These are phyloP conservation scores for Stenotaenia linearis DNA, from an alignment of 2,888 invertebrate species.

Conservation along the genomic window DNA sequence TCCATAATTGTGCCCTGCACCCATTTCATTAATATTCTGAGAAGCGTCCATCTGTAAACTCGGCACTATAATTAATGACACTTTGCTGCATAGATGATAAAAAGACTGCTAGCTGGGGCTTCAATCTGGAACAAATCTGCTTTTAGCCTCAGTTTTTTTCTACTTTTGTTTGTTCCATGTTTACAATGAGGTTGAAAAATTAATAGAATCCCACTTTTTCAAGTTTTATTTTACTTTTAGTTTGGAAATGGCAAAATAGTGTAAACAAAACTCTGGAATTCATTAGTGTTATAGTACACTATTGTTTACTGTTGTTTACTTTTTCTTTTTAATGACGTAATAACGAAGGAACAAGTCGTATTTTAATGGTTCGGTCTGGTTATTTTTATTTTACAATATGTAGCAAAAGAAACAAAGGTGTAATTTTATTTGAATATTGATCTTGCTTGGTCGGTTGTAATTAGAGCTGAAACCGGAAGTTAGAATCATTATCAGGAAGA, in stretches of 20 bases:
- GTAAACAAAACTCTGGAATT: slow-evolving; percentile 3
- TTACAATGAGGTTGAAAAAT: not conserved
- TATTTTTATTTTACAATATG: not conserved
- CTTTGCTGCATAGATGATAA: slow-evolving; percentile 17
- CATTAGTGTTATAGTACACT: not conserved
- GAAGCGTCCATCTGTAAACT: slow-evolving; percentile 26
- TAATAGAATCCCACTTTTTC: not conserved
- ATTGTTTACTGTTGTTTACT: not conserved
- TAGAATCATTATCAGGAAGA: not conserved
- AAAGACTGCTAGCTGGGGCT: not conserved
- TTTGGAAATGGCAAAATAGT: not conserved
- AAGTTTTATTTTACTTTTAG: not conserved
- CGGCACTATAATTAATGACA: slow-evolving; percentile 23
- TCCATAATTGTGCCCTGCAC: slow-evolving; percentile 26
- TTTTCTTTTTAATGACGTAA: not conserved
- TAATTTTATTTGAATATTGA: not conserved
- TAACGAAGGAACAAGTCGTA: not conserved
- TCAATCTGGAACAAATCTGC: slow-evolving; percentile 21
- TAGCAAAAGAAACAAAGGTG: not conserved
- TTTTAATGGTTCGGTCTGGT: not conserved
- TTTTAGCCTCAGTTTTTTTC: not conserved
- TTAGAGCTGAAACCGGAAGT: not conserved
- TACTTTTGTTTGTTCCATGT: not conserved
- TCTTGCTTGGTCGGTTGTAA: not conserved
- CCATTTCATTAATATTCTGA: slow-evolving; percentile 24